Evolutionary conservation across 2,797 vertebrate genomes (phyloP).

Genomic region (Dendrocincla fuliginosa): DNA sequence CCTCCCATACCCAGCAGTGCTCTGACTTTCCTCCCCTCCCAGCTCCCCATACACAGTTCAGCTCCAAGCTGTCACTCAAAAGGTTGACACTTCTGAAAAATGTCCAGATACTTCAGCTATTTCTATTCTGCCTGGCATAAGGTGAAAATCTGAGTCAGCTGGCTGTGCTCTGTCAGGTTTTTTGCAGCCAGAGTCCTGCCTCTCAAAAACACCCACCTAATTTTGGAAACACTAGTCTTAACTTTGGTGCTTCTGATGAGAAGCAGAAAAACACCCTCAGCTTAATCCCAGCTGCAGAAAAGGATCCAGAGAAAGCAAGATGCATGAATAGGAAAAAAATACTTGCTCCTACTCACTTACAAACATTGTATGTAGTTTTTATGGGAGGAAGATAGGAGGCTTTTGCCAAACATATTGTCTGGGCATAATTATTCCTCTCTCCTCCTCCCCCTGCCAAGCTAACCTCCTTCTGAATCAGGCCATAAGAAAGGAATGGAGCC

Average conservation of each 20-base stretch:
- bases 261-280: constrained; percentile 23
- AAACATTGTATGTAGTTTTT: background rate
- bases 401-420: constrained; percentile 39
- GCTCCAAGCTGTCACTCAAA: constrained; percentile 29
- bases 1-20: background rate
- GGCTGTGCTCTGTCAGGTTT: constrained; percentile 11
- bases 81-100: constrained; percentile 32
- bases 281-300: background rate
- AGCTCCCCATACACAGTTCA: background rate
- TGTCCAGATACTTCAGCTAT: constrained; percentile 54
- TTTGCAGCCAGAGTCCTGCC: background rate
- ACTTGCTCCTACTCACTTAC: background rate
- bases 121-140: constrained; percentile 54
- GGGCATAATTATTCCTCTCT: constrained; percentile 21
- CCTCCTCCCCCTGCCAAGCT: background rate
- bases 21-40: background rate
- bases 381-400: background rate
- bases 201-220: constrained; percentile 41
- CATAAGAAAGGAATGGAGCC: constrained; percentile 51
- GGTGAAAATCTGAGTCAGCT: constrained; percentile 43
- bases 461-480: constrained; percentile 37
- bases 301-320: constrained; percentile 22
- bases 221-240: constrained; percentile 34
- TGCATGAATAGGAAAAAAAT: background rate
- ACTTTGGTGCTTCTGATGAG: background rate